A percentile compares a stretch with the other conserved stretches of the same genome.
Conservation (phyloP, 2,888 invertebrate species). For the Stenodera caucasica region DNA sequence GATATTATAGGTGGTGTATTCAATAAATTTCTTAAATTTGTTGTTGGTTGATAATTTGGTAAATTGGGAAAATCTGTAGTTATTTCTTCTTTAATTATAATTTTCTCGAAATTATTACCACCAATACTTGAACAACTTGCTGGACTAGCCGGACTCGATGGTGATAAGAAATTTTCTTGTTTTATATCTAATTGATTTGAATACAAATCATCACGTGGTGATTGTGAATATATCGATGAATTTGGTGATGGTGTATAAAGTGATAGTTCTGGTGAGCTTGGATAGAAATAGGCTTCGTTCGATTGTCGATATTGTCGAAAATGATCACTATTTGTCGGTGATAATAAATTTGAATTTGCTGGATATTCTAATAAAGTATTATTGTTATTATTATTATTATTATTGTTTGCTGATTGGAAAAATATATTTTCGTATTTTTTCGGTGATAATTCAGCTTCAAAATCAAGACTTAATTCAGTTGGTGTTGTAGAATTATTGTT, state of each 20-base stretch:
- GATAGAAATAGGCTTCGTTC: conserved; percentile 55
- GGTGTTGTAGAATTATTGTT: conserved; percentile 39
- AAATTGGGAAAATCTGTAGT: background rate
- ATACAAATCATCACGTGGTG: conserved; percentile 59
- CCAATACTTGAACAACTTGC: conserved; percentile 38
- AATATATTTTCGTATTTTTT: conserved; percentile 28
- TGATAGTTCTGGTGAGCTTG: conserved; percentile 58
- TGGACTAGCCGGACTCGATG: conserved; percentile 58
- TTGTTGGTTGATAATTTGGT: background rate
- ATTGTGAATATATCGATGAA: conserved; percentile 60
- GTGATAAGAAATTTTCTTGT: conserved; percentile 50
- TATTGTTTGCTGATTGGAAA: background rate
- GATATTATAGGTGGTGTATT: background rate
- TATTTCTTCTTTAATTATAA: background rate
- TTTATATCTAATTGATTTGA: conserved; percentile 51
- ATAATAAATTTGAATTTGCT: conserved; percentile 44
- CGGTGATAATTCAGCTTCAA: conserved; percentile 52
- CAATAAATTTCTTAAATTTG: background rate
- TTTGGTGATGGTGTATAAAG: conserved; percentile 57
- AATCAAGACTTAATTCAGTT: conserved; percentile 49
- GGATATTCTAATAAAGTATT: background rate
- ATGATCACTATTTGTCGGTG: conserved; percentile 54
- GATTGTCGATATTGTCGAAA: conserved; percentile 58
- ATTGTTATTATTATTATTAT: no score
- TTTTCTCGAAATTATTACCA: background rate